Evolutionary conservation across 2,888 invertebrate species (phyloP), one percentile per base, ranked within the genome.

Genomic region (Ctena decussata): DNA sequence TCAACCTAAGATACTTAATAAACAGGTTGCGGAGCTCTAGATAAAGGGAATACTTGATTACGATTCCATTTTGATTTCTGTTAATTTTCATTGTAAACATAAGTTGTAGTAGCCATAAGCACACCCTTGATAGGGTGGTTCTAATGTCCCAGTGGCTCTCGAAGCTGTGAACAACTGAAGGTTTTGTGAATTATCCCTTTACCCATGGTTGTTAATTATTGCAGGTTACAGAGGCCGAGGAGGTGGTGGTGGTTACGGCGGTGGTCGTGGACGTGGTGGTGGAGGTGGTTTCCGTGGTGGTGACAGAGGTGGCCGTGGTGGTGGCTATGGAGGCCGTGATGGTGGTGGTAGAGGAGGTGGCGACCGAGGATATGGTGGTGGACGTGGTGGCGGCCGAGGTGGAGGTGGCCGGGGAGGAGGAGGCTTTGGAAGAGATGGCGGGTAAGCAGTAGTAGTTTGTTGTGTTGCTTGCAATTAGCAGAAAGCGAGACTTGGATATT

Each of bases 261-360:
- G 84, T 30, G 83, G 80, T 39, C 57, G 77, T 24, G 73, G 60
- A 39, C 21, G 82, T 60, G 82, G 82, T 35, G 35, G 71, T 46
- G n/a, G 35, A 57, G 49, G 76, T 30, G 82, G 81, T 37, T 80
- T 80, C 32, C 32, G 85, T 15, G 84, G 85, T 39, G 80, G 88
- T 24, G 82, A 30, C 27, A 30, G 60, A 27, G 60, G 60, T 5
- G 60, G 30, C 60, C 3, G 60, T 11, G 60, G 60, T 30, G 78
- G 85, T 32, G 79, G 85, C 15, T 71, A 89, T 27, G 85, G 86
- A 39, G 83, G 84, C 81, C 81, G 84, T 72, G 96, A 97, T 98
- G 83, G 85, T 24, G 79, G 82, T 32, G 93, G 98, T 97, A 86
- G 98, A 98, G 73, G 97, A 97, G 94, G 98, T 97, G 94, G 97